These are phyloP conservation scores for Hemiscyllium ocellatum DNA, from an alignment of 2,113 vertebrate genomes.

Conservation along the genomic window DNA sequence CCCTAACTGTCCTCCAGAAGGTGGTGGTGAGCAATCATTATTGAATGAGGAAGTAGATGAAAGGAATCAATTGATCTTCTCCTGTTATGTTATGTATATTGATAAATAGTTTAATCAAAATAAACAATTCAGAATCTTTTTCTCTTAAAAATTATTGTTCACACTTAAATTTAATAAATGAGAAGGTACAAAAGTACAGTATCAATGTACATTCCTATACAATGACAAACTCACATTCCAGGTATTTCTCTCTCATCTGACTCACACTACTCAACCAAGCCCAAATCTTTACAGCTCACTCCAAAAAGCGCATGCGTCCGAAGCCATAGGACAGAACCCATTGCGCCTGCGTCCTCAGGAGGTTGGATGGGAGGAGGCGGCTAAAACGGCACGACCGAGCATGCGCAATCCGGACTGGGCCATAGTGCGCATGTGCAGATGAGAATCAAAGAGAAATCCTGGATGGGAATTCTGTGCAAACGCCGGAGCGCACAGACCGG, in stretches of 20 bases:
- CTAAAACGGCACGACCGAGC: background rate
- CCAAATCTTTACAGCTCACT: background rate
- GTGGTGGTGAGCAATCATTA: background rate
- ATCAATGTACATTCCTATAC: background rate
- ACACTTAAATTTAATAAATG: background rate
- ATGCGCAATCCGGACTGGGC: background rate
- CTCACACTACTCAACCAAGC: rapidly evolving
- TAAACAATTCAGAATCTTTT: too few relatives aligned
- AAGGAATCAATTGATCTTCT: background rate
- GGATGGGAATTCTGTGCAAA: background rate
- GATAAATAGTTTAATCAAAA: background rate
- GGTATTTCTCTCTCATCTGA: background rate
- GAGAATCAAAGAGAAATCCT: background rate
- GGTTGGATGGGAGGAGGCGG: too few relatives aligned
- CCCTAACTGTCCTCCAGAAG: too few relatives aligned
- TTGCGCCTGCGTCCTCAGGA: background rate
- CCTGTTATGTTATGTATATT: background rate
- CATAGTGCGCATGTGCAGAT: background rate
- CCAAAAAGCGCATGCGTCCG: background rate
- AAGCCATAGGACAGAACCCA: background rate
- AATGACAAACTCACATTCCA: background rate
- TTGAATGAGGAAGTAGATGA: background rate
- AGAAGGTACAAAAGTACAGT: background rate
- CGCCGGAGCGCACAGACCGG: background rate
- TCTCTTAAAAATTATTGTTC: background rate